phyloP scores from a whole-genome alignment of 2,113 vertebrate species.

The Vidua chalybeata region DNA sequence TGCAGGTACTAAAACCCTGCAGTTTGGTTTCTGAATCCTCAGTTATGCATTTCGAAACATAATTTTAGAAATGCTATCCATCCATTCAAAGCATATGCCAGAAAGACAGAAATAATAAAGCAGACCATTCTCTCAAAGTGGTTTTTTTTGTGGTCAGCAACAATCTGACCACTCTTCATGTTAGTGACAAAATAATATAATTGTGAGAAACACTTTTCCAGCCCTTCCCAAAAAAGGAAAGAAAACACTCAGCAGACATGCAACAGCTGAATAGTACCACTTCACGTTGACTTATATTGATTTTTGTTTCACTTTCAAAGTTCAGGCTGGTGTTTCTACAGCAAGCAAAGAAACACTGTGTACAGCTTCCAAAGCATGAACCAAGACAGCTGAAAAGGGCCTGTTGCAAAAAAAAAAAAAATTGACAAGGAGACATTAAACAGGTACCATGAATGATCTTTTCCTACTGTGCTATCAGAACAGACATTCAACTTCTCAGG shows the following conservation, averaged over 20 bases:
- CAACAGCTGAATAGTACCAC: not conserved
- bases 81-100: not conserved
- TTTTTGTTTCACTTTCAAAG: not conserved
- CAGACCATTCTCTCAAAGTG: not conserved
- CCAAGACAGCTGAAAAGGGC: not conserved
- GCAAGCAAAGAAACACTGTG: not conserved
- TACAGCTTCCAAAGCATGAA: not conserved
- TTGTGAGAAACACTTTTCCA: not conserved
- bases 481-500: not conserved
- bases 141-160: not conserved
- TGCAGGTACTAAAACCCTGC: not conserved
- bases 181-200: not conserved
- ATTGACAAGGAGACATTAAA: not conserved
- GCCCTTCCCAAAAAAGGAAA: constrained; percentile 10
- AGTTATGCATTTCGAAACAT: not conserved
- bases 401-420: not conserved
- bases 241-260: not conserved
- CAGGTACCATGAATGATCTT: not conserved
- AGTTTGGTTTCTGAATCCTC: not conserved
- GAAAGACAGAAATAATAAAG: not conserved
- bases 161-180: not conserved
- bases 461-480: not conserved
- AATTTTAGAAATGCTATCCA: not conserved
- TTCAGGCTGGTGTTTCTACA: not conserved
- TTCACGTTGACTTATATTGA: not conserved